These are phyloP conservation scores for Apis dorsata DNA, from an alignment of 1,140 invertebrate species.

Conservation along the genomic window DNA sequence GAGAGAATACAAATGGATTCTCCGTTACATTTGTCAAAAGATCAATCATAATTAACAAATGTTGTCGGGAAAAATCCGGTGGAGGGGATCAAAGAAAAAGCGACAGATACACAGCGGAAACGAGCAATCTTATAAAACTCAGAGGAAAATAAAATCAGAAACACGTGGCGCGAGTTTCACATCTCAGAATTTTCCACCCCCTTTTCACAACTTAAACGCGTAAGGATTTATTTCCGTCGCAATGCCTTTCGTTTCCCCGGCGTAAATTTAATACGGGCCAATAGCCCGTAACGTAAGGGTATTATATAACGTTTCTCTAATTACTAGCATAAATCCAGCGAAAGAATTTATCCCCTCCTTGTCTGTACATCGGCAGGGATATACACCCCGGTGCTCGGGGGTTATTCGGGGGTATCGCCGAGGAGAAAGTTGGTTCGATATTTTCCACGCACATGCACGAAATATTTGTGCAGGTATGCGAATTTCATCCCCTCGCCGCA, in stretches of 20 bases:
- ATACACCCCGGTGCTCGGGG: background rate
- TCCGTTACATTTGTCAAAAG: too few species aligned
- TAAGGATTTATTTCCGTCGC: constrained; percentile 10
- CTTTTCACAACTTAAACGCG: background rate
- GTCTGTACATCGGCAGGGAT: background rate
- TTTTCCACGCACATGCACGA: constrained; percentile 54
- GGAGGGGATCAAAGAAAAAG: too few species aligned
- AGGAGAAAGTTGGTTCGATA: constrained; percentile 53
- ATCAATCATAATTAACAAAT: too few species aligned
- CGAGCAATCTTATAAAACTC: too few species aligned
- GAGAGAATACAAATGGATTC: too few species aligned
- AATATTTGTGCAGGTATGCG: constrained; percentile 61
- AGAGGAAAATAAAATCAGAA: too few species aligned
- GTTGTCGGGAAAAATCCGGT: too few species aligned
- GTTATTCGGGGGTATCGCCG: constrained; percentile 29
- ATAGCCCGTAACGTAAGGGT: background rate
- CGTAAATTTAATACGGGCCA: background rate
- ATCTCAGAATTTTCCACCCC: too few species aligned
- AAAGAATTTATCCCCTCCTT: constrained; percentile 52
- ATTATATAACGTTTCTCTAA: constrained; percentile 37
- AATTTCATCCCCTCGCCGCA: constrained; percentile 51
- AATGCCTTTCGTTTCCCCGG: background rate
- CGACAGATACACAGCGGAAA: too few species aligned
- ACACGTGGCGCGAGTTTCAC: too few species aligned
- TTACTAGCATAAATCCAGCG: constrained; percentile 59